phyloP scores from a whole-genome alignment of 2,888 invertebrate genomes.

The Drosophila aldrichi region DNA sequence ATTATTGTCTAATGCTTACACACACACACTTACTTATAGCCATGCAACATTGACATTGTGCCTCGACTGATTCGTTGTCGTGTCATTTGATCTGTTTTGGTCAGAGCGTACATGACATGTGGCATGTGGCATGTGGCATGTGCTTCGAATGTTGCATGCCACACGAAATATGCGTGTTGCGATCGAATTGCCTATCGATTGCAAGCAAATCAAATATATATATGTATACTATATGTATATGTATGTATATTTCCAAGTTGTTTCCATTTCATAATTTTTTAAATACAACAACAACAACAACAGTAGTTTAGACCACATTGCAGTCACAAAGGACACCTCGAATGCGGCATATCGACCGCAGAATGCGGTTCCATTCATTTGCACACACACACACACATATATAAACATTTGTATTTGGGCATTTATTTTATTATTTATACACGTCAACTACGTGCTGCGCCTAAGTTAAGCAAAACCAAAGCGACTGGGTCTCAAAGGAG shows the following conservation, averaged over 20 bases:
- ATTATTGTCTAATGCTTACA: conserved; percentile 9
- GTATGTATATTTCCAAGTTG: no score
- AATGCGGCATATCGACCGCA: conserved; percentile 75
- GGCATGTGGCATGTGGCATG: conserved; percentile 39
- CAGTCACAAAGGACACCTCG: conserved; percentile 35
- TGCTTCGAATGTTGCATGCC: conserved; percentile 53
- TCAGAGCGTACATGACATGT: conserved; percentile 45
- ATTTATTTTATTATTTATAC: conserved; percentile 76
- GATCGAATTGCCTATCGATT: conserved; percentile 36
- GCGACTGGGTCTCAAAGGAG: conserved; percentile 27
- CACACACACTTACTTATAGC: no score
- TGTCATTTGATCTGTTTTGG: conserved; percentile 52
- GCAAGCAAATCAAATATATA: background rate
- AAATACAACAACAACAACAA: background rate
- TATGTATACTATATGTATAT: no score
- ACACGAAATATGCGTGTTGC: conserved; percentile 51
- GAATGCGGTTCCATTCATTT: conserved; percentile 20
- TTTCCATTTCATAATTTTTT: background rate
- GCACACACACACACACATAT: background rate
- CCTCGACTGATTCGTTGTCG: conserved; percentile 11
- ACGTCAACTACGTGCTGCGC: conserved; percentile 65
- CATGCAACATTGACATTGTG: conserved; percentile 2
- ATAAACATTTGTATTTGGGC: conserved; percentile 17
- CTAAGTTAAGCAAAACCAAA: conserved; percentile 17
- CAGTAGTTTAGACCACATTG: conserved; percentile 3